Percentiles rank a stretch among this genome's conserved stretches.
Evolutionary conservation across 1,140 invertebrate species (phyloP).

Genomic region (Watersipora subatra): DNA sequence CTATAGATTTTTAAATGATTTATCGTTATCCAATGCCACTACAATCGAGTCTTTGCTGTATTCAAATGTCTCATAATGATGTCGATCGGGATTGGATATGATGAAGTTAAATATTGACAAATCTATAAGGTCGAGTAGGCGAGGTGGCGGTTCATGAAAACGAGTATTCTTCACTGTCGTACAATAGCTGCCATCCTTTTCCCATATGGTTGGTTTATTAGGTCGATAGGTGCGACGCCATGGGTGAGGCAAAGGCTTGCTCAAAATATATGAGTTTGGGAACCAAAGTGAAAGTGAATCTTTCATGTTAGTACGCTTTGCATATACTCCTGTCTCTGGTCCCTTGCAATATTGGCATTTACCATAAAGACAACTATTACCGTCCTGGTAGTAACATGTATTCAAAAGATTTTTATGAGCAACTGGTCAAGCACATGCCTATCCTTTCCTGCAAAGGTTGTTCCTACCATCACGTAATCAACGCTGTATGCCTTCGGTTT

Average conservation of each 20-base stretch:
- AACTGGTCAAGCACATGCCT: constrained; percentile 74
- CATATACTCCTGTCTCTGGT: constrained; percentile 65
- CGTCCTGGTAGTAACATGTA: constrained; percentile 33
- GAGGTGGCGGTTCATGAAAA: constrained; percentile 26
- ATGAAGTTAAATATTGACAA: constrained; percentile 80
- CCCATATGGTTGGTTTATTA: constrained; percentile 62
- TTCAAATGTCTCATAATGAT: constrained; percentile 69
- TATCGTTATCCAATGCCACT: constrained; percentile 73
- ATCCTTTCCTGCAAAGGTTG: constrained; percentile 75
- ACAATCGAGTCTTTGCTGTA: constrained; percentile 52
- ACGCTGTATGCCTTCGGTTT: constrained; percentile 70
- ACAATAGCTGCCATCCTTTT: constrained; percentile 64
- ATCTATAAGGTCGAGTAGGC: constrained; percentile 72
- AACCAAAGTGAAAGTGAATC: constrained; percentile 73
- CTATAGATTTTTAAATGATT: constrained; percentile 73
- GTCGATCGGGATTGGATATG: constrained; percentile 83
- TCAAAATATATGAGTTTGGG: constrained; percentile 51
- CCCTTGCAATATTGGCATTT: constrained; percentile 72
- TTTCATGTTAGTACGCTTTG: constrained; percentile 52
- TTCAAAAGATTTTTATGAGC: constrained; percentile 40
- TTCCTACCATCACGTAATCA: constrained; percentile 58
- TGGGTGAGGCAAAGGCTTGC: constrained; percentile 53
- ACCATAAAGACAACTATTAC: constrained; percentile 62
- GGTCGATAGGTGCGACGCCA: constrained; percentile 76
- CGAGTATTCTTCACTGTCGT: constrained; percentile 45